Evolutionary conservation across 2,888 invertebrate species (phyloP), one percentile per base, ranked within the genome.

Genomic region (Unio delphinus): DNA sequence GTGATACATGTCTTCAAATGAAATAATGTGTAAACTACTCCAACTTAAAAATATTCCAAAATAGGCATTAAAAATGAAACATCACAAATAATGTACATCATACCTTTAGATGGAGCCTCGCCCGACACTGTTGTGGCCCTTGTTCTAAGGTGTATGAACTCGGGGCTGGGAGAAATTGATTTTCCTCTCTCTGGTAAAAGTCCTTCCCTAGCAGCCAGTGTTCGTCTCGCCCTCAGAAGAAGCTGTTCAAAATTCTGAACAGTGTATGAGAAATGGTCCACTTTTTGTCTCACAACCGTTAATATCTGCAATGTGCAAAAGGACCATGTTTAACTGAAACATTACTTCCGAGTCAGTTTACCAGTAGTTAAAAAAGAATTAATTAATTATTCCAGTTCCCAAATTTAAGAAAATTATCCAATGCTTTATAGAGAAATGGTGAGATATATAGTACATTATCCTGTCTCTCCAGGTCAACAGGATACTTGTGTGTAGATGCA

Each of bases 281-380:
- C 93, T 90, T 95, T 95, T 80, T 96, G 95, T 84, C 96, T 95
- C 63, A 97, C 91, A 63, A 94, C 93, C 72, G 94, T 93, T 81
- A 96, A 91, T 75, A 95, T 93, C 94, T 94, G 86, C 80, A 83
- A 82, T 68, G 80, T 67, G 5, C 28, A 59, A 55, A 28, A 54
- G 61, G n/a, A 65, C n/a, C 23, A 26, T 26, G 58, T 58, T 58
- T 58, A 23, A 8, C 11, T 26, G 26, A n/a, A 58, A n/a, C 58
- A 26, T 23, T n/a, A 26, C 20, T 58, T 26, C 1, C 26, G 20
- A 23, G 58, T 45, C 15, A 45, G 2, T 45, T 45, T 15, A 23
- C 23, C 23, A 23, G 23, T 23, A 54, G 11, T 26, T 15, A 55
- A 65, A 56, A 23, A 26, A 17, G 11, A 26, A 23, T n/a, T 20